Evolutionary conservation across 2,797 vertebrate genomes (phyloP).

Genomic region (Microctenopoma lineatum): DNA sequence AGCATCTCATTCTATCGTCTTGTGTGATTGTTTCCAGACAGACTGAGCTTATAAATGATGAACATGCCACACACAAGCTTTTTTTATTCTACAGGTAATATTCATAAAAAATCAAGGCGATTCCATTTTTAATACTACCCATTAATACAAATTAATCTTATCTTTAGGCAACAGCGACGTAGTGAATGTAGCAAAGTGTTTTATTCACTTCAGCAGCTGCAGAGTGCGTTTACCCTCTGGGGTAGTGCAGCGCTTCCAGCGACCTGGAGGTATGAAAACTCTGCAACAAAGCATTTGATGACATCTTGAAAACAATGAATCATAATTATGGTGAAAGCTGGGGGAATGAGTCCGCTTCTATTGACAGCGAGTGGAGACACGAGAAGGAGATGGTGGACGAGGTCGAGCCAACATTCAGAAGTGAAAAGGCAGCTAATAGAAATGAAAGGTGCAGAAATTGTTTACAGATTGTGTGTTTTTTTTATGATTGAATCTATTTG

Average conservation of each 20-base stretch:
- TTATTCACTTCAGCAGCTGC: slow-evolving; percentile 39
- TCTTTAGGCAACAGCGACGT: slow-evolving; percentile 23
- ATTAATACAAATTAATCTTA: neutral
- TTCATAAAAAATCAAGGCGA: slow-evolving; percentile 5
- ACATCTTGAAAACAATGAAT: slow-evolving; percentile 43
- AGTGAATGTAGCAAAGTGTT: neutral
- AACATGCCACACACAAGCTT: slow-evolving; percentile 12
- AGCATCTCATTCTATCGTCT: slow-evolving; percentile 6
- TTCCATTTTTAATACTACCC: slow-evolving; percentile 8
- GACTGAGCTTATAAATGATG: slow-evolving; percentile 3
- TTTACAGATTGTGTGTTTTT: slow-evolving; percentile 1
- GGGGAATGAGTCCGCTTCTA: neutral
- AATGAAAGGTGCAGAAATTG: neutral
- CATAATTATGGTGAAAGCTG: slow-evolving; percentile 27
- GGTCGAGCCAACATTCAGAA: neutral
- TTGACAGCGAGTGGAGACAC: slow-evolving; percentile 16
- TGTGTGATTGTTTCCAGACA: slow-evolving; percentile 17
- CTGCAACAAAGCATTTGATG: slow-evolving; percentile 24
- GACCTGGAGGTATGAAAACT: slow-evolving; percentile 29
- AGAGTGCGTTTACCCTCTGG: slow-evolving; percentile 41
- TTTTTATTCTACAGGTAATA: neutral
- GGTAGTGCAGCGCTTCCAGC: slow-evolving; percentile 30
- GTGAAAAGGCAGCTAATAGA: neutral
- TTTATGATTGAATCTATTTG: slow-evolving; percentile 31
- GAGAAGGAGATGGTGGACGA: neutral